Percentiles rank a stretch among this genome's conserved stretches.
Evolutionary conservation across 1,140 invertebrate species (phyloP).

Genomic region (Drosophila trapezifrons): DNA sequence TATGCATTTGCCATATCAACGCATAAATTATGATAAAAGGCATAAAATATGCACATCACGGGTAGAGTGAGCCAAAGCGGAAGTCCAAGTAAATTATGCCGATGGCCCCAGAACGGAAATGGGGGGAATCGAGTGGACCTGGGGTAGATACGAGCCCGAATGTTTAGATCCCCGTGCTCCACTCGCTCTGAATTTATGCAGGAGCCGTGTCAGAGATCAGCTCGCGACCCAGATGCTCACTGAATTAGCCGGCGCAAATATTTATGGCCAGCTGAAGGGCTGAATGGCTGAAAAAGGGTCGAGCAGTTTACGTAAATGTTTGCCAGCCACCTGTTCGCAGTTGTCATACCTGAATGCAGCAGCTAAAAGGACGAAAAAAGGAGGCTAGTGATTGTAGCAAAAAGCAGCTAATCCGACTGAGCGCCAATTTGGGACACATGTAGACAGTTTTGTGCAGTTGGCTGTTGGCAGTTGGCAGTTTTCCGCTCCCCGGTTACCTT

Average conservation of each 20-base stretch:
- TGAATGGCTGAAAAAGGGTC: constrained; percentile 26
- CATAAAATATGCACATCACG: constrained; percentile 61
- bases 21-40: constrained; percentile 76
- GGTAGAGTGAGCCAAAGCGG: constrained; percentile 48
- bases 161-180: constrained; percentile 9
- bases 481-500: constrained; percentile 36
- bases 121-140: constrained; percentile 3
- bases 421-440: constrained; percentile 69
- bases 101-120: constrained; percentile 42
- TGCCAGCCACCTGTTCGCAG: constrained; percentile 67
- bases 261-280: constrained; percentile 43
- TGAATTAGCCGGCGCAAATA: constrained; percentile 60
- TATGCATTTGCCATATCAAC: constrained; percentile 69
- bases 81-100: constrained; percentile 65
- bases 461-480: constrained; percentile 9
- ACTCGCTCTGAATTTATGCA: constrained; percentile 45
- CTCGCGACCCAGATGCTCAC: constrained; percentile 55
- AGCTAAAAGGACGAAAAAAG: constrained; percentile 29
- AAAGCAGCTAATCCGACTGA: constrained; percentile 68
- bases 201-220: constrained; percentile 62
- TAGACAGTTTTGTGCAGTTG: constrained; percentile 47
- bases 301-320: constrained; percentile 60
- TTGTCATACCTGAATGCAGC: constrained; percentile 52
- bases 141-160: neutral
- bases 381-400: constrained; percentile 40